Conservation (phyloP, 2,113 vertebrate genomes). For the Mustelus asterias region DNA sequence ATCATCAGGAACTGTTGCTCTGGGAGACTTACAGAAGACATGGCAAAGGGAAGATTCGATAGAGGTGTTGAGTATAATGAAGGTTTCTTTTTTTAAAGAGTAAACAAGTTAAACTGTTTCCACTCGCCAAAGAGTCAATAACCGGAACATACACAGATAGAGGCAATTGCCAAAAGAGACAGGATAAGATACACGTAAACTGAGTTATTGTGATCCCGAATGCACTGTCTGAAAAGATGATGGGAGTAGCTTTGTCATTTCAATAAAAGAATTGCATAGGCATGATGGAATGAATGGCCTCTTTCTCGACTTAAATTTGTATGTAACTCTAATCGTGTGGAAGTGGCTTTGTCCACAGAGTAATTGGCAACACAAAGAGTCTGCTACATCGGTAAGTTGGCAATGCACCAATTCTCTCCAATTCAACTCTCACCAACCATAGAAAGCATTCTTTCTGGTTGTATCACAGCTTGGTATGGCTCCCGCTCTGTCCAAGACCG, state of each 20-base stretch:
- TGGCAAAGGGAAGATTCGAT: background rate
- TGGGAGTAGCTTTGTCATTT: background rate
- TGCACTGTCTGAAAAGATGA: background rate
- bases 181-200: background rate
- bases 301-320: background rate
- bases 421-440: too few species aligned
- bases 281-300: background rate
- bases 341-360: background rate
- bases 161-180: background rate
- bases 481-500: too few species aligned
- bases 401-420: background rate
- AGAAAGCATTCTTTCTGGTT: too few species aligned
- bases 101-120: background rate
- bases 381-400: background rate
- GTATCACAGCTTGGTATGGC: too few species aligned
- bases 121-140: background rate
- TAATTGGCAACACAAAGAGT: background rate
- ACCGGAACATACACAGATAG: background rate
- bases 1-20: background rate
- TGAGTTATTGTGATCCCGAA: background rate
- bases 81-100: background rate
- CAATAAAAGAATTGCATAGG: background rate
- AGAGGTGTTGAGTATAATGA: background rate
- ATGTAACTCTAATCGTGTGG: background rate
- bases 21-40: background rate